phyloP scores from a whole-genome alignment of 1,140 invertebrate genomes.

The Metopolophium dirhodum region DNA sequence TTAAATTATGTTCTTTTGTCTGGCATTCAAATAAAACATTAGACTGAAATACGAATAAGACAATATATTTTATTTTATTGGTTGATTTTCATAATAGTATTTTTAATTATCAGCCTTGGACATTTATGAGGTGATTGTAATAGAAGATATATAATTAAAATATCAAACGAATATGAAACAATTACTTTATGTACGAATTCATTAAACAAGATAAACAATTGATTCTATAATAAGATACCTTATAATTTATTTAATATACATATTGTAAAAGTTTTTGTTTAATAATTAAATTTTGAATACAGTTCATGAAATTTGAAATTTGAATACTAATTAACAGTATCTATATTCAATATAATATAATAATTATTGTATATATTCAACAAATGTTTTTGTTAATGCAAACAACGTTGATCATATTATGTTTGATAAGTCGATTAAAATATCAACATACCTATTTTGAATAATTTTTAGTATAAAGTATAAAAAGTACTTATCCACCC shows the following conservation, averaged over 20 bases:
- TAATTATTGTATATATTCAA: background rate
- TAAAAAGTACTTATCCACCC: background rate
- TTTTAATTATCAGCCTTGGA: background rate
- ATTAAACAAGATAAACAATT: background rate
- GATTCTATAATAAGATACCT: background rate
- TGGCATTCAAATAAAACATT: background rate
- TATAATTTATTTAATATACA: no score
- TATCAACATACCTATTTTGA: background rate
- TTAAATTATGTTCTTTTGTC: background rate
- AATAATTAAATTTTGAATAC: no score
- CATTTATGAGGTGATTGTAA: background rate
- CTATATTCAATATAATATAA: background rate
- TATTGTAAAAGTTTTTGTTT: no score
- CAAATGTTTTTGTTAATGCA: background rate
- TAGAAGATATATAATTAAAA: background rate
- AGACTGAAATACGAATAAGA: background rate
- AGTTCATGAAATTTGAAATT: no score
- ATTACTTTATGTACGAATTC: background rate
- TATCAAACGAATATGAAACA: background rate
- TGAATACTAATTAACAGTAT: background rate
- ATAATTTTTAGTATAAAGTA: background rate
- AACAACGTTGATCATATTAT: no score
- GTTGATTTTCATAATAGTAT: slow-evolving; percentile 1
- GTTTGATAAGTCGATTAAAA: no score
- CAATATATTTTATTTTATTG: background rate